A percentile compares a stretch with the other conserved stretches of the same genome.
Conservation (phyloP, 2,888 invertebrate species). For the Himalopsyche japonica region DNA sequence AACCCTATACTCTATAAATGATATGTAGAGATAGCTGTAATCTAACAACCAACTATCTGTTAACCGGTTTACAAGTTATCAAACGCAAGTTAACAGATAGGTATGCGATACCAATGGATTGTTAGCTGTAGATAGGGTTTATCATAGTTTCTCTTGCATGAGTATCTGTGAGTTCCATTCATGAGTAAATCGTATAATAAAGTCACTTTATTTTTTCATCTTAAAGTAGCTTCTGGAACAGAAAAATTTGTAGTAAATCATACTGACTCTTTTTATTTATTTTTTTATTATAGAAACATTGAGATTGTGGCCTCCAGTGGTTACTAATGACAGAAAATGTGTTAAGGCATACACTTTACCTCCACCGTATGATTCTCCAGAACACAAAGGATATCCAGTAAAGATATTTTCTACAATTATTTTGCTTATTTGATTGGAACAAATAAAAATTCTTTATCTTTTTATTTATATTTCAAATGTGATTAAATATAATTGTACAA, state of each 20-base stretch:
- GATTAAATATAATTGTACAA: no score
- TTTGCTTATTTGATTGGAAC: not conserved
- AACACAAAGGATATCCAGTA: conserved; percentile 7
- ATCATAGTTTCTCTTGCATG: no score
- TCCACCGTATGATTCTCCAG: conserved; percentile 10
- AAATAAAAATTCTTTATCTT: not conserved
- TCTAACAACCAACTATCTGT: no score
- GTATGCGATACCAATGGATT: no score
- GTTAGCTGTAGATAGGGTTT: no score
- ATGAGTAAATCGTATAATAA: no score
- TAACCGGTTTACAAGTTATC: no score
- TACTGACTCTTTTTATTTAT: not conserved
- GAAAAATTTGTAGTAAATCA: not conserved
- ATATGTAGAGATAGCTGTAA: no score
- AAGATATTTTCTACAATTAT: not conserved
- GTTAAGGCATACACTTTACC: conserved; percentile 52
- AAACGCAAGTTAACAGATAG: no score
- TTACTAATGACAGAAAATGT: conserved; percentile 55
- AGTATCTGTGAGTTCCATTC: no score
- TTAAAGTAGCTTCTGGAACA: not conserved
- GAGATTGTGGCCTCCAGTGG: conserved; percentile 54
- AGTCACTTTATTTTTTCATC: not conserved
- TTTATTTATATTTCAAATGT: no score
- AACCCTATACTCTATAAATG: no score
- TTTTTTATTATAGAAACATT: conserved; percentile 49